These are phyloP conservation scores for Phalacrocorax brasilianus DNA, from an alignment of 2,113 vertebrate species.

Conservation along the genomic window DNA sequence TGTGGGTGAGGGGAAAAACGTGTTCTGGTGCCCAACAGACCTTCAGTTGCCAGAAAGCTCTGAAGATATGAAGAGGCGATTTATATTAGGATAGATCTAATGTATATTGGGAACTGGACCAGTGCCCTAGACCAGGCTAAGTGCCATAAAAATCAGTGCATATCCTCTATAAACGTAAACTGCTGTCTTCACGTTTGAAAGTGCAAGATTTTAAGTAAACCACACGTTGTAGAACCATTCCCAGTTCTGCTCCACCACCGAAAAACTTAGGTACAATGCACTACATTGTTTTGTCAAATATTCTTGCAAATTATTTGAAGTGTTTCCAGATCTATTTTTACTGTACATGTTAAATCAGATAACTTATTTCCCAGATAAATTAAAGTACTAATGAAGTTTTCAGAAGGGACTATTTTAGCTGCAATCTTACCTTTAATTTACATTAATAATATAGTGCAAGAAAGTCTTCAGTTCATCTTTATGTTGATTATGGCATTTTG, in stretches of 20 bases:
- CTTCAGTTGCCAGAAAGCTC: not conserved
- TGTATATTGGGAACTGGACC: not conserved
- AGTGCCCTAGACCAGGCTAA: not conserved
- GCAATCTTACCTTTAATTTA: constrained; percentile 8
- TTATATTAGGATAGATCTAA: not conserved
- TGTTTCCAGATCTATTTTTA: not conserved
- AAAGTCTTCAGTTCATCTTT: constrained; percentile 17
- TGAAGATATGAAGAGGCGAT: not conserved
- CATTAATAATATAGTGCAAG: not conserved
- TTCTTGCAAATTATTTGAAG: not conserved
- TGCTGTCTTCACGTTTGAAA: not conserved
- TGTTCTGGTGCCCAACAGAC: not conserved
- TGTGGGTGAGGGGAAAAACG: not conserved
- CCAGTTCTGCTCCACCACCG: not conserved
- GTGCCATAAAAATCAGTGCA: not conserved
- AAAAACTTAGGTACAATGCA: not conserved
- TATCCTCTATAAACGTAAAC: not conserved
- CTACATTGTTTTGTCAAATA: not conserved
- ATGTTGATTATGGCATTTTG: constrained; percentile 27
- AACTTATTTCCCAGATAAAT: not conserved
- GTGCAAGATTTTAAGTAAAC: not conserved
- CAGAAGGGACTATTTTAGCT: not conserved
- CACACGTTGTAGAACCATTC: not conserved
- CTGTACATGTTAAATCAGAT: not conserved
- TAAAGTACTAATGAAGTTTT: constrained; percentile 31